Conservation (phyloP, 2,888 invertebrate genomes). For the Colostygia pectinataria region DNA sequence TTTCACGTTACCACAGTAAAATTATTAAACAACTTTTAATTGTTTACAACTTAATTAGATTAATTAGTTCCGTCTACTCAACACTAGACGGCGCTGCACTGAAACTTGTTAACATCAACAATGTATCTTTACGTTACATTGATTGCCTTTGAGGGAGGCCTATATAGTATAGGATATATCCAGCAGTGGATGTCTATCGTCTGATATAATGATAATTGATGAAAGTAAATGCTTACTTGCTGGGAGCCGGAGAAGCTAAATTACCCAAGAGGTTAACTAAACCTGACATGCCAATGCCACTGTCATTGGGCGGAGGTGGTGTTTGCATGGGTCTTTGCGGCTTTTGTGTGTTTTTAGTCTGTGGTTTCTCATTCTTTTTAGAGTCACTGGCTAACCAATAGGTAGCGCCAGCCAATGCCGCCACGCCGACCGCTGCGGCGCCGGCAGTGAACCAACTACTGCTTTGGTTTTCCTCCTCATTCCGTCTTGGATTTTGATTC, state of each 20-base stretch:
- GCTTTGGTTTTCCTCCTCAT: conserved; percentile 3
- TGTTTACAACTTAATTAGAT: no score
- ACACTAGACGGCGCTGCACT: no score
- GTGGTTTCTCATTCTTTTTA: neutral
- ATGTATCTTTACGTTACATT: no score
- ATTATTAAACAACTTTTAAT: no score
- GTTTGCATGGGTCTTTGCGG: neutral
- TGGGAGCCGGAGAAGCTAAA: conserved; percentile 10
- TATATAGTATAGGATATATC: no score
- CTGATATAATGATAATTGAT: no score
- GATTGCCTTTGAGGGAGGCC: no score
- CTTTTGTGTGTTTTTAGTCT: neutral
- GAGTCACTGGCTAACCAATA: conserved; percentile 27
- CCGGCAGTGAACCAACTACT: conserved; percentile 5
- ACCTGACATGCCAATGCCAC: neutral
- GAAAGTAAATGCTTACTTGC: conserved; percentile 5
- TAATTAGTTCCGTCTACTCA: no score
- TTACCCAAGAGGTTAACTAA: conserved; percentile 8
- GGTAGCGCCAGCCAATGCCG: conserved; percentile 24
- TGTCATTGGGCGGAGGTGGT: neutral
- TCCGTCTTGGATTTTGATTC: conserved; percentile 15
- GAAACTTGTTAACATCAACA: no score
- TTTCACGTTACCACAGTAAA: no score
- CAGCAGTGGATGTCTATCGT: no score
- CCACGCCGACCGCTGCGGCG: conserved; percentile 21